A percentile compares a stretch with the other conserved stretches of the same genome.
These are phyloP conservation scores for Verasper variegatus DNA, from an alignment of 2,113 vertebrate genomes.

Conservation along the genomic window DNA sequence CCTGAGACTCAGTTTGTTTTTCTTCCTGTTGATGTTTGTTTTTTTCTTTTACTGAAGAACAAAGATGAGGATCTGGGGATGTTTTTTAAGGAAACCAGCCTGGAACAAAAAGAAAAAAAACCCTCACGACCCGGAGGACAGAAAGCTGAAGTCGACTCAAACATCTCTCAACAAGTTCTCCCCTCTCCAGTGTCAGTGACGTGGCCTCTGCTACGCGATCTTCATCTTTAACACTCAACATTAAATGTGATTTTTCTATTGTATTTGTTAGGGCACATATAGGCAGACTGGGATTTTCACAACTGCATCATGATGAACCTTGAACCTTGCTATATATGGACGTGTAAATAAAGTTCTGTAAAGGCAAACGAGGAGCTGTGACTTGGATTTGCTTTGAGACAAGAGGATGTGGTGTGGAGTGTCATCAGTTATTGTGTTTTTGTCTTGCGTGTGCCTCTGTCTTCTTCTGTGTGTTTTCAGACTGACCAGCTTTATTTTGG, in stretches of 20 bases:
- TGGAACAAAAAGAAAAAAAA: constrained; percentile 30
- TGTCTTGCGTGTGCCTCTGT: no score
- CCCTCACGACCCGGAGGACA: constrained; percentile 10
- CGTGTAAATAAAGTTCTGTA: constrained; percentile 85
- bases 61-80: constrained; percentile 38
- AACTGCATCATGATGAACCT: constrained; percentile 73
- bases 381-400: constrained; percentile 29
- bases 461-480: neutral
- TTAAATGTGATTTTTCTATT: constrained; percentile 70
- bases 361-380: constrained; percentile 66
- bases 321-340: constrained; percentile 81
- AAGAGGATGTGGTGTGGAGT: neutral
- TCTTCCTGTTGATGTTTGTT: constrained; percentile 7
- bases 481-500: no score
- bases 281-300: constrained; percentile 76
- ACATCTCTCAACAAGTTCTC: constrained; percentile 11
- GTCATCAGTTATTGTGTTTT: neutral
- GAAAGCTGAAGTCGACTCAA: constrained; percentile 42
- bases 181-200: constrained; percentile 45
- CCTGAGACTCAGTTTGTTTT: constrained; percentile 37
- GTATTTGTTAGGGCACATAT: constrained; percentile 76
- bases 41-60: constrained; percentile 15
- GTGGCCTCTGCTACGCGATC: constrained; percentile 31
- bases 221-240: constrained; percentile 44
- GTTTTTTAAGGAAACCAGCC: constrained; percentile 41